A percentile compares a stretch with the other conserved stretches of the same genome.
Evolutionary conservation across 2,888 invertebrate genomes (phyloP).

Genomic region (Heteropelma amictum): DNA sequence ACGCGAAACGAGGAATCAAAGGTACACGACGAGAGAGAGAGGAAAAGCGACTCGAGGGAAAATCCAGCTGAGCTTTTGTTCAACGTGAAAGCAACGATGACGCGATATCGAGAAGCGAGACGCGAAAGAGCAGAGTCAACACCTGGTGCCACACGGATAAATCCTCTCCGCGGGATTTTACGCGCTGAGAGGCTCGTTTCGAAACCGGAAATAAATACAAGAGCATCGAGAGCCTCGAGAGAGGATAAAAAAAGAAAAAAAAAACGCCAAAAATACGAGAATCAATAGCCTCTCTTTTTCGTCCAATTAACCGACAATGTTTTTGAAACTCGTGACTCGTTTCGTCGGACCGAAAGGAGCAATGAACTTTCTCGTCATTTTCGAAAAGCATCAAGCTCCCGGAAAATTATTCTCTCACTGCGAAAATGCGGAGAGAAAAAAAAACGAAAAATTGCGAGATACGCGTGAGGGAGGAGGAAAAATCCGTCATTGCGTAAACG

Average conservation of each 20-base stretch:
- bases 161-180: slow-evolving; percentile 5
- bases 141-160: slow-evolving; percentile 1
- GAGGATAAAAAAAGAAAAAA: not conserved
- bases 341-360: too few species aligned
- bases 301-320: too few species aligned
- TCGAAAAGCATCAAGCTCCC: too few species aligned
- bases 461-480: not conserved
- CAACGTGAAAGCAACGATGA: slow-evolving; percentile 38
- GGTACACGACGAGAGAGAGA: not conserved
- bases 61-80: slow-evolving; percentile 38
- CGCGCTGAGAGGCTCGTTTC: not conserved
- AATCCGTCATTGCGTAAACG: slow-evolving; percentile 20
- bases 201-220: not conserved
- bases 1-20: not conserved
- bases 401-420: too few species aligned
- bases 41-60: not conserved
- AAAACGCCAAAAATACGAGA: not conserved
- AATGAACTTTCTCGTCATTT: too few species aligned
- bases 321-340: too few species aligned
- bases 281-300: not conserved
- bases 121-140: slow-evolving; percentile 12
- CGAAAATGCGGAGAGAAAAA: not conserved
- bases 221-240: too few species aligned
- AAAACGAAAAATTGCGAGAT: not conserved
- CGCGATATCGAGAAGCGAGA: slow-evolving; percentile 23